These are phyloP conservation scores for Dorcus parallelipipedus DNA, from an alignment of 2,888 invertebrate species.

Conservation along the genomic window DNA sequence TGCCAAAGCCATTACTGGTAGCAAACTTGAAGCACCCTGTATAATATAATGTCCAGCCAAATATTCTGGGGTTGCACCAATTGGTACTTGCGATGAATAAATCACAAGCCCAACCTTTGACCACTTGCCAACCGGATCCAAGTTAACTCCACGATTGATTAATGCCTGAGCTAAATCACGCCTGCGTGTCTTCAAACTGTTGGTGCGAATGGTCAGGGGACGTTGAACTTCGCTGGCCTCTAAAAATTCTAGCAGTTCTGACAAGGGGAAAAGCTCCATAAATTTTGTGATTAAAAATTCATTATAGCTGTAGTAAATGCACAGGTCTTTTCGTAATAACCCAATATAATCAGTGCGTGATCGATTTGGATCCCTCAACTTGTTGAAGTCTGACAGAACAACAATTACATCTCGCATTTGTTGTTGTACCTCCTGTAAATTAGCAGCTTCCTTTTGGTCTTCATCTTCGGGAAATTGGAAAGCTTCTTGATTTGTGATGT, in stretches of 20 bases:
- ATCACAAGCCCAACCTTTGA: slow-evolving; percentile 82
- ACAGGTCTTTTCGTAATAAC: slow-evolving; percentile 79
- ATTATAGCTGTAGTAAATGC: slow-evolving; percentile 95
- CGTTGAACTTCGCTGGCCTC: slow-evolving; percentile 95
- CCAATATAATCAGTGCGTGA: slow-evolving; percentile 79
- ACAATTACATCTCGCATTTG: slow-evolving; percentile 82
- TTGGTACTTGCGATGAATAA: slow-evolving; percentile 92
- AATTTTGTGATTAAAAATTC: slow-evolving; percentile 90
- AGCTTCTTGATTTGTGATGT: slow-evolving; percentile 70
- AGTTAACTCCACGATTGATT: slow-evolving; percentile 94
- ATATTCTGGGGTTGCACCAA: slow-evolving; percentile 99
- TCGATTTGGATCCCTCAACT: slow-evolving; percentile 63
- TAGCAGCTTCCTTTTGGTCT: slow-evolving; percentile 69
- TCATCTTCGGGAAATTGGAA: slow-evolving; percentile 73
- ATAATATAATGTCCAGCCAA: slow-evolving; percentile 96
- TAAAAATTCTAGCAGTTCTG: slow-evolving; percentile 87
- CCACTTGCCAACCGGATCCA: slow-evolving; percentile 98
- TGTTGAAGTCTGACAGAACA: slow-evolving; percentile 77
- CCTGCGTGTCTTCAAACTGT: slow-evolving; percentile 88
- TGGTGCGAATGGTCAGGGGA: slow-evolving; percentile 93
- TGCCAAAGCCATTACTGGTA: slow-evolving; percentile 97
- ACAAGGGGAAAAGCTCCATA: slow-evolving; percentile 83
- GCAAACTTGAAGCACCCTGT: slow-evolving; percentile 92
- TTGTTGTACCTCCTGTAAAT: slow-evolving; percentile 81
- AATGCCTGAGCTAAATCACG: slow-evolving; percentile 91